Conservation (phyloP, 2,113 vertebrate genomes). For the Ondatra zibethicus region DNA sequence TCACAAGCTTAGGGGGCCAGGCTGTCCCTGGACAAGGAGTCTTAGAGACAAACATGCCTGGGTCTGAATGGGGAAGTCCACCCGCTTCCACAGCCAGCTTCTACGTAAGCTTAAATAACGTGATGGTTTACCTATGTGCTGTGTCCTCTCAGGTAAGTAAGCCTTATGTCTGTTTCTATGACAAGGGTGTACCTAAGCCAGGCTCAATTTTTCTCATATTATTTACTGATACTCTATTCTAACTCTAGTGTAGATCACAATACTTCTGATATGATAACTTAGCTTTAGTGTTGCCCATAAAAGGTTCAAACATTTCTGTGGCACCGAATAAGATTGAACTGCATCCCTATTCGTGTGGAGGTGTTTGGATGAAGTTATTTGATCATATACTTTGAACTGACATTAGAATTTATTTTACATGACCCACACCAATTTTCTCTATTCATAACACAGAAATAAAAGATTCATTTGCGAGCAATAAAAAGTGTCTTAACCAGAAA, state of each 20-base stretch:
- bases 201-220: not conserved
- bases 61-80: too few relatives aligned
- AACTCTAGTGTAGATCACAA: not conserved
- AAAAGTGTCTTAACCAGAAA: constrained; percentile 7
- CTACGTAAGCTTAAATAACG: not conserved
- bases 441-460: constrained; percentile 49
- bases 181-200: not conserved
- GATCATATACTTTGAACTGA: constrained; percentile 35
- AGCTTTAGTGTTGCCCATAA: constrained; percentile 37
- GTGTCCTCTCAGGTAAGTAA: not conserved
- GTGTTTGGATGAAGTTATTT: constrained; percentile 22
- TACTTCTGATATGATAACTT: not conserved
- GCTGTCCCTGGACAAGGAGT: not conserved
- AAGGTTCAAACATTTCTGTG: constrained; percentile 25
- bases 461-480: constrained; percentile 24
- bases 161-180: not conserved
- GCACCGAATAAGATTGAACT: constrained; percentile 34
- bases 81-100: not conserved
- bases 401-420: constrained; percentile 57
- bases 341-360: not conserved
- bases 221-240: constrained; percentile 3
- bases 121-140: not conserved
- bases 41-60: not conserved
- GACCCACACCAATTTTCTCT: not conserved
- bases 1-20: not conserved